Evolutionary conservation across 2,888 invertebrate genomes (phyloP).

Genomic region (Drosophila anomelani): DNA sequence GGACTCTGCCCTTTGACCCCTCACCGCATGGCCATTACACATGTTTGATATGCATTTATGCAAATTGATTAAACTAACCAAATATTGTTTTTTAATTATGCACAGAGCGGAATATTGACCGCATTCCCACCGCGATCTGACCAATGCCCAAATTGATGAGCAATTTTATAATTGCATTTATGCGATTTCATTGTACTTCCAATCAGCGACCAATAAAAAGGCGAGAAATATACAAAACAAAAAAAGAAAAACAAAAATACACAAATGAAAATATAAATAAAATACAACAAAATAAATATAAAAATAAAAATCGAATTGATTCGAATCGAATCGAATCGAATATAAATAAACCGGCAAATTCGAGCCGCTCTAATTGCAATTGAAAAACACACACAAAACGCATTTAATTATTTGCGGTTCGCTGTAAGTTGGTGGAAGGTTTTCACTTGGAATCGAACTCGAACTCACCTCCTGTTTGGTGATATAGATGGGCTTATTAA

Average conservation of each 20-base stretch:
- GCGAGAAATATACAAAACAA: neutral
- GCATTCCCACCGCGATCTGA: conserved; percentile 58
- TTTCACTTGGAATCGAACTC: neutral
- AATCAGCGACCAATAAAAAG: conserved; percentile 32
- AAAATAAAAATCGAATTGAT: conserved; percentile 7
- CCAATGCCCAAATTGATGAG: conserved; percentile 63
- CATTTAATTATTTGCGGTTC: conserved; percentile 72
- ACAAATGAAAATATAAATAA: neutral
- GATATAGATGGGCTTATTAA: conserved; percentile 99
- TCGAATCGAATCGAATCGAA: conserved; percentile 18
- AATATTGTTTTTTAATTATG: conserved; percentile 80
- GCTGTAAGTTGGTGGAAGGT: neutral
- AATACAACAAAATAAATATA: conserved; percentile 19
- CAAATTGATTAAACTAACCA: conserved; percentile 79
- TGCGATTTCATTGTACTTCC: conserved; percentile 47
- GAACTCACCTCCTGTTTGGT: conserved; percentile 94
- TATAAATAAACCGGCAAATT: conserved; percentile 32
- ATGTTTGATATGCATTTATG: conserved; percentile 52
- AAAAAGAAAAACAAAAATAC: neutral
- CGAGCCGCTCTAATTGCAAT: conserved; percentile 65
- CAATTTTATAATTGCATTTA: conserved; percentile 77
- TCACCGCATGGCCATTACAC: conserved; percentile 20
- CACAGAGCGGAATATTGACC: conserved; percentile 60
- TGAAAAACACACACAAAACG: conserved; percentile 57
- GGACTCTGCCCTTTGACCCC: conserved; percentile 9